Conservation (phyloP, 2,888 invertebrate species). For the Sthenelais limicola region DNA sequence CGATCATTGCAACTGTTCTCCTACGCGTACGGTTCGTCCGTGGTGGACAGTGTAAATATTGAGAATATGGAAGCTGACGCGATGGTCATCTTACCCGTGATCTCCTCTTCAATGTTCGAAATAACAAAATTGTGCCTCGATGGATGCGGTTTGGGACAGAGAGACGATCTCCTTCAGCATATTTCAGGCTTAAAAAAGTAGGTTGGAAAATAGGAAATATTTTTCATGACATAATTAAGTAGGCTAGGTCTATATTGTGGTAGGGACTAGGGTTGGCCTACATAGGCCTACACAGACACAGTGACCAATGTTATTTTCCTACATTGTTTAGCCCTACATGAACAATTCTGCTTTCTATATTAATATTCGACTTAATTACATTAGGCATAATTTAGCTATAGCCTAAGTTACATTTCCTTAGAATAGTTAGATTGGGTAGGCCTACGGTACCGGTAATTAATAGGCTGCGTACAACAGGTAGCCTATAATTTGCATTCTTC, state of each 20-base stretch:
- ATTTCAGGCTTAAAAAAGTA: constrained; percentile 45
- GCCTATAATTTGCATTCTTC: too few species aligned
- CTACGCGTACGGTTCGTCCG: constrained; percentile 44
- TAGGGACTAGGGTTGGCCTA: too few species aligned
- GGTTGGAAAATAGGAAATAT: not conserved
- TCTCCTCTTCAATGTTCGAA: constrained; percentile 41
- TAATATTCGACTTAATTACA: not conserved
- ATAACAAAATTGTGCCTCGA: constrained; percentile 46
- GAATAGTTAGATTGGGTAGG: too few species aligned
- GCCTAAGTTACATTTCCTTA: too few species aligned
- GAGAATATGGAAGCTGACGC: constrained; percentile 29
- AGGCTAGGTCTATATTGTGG: too few species aligned
- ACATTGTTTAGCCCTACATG: too few species aligned
- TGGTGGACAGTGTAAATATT: constrained; percentile 44
- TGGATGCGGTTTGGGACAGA: constrained; percentile 50
- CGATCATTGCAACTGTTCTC: constrained; percentile 41
- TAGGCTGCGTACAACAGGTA: too few species aligned
- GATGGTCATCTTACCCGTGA: constrained; percentile 14
- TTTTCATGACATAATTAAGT: not conserved
- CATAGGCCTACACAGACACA: too few species aligned
- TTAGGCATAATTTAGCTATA: too few species aligned
- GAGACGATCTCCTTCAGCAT: constrained; percentile 50
- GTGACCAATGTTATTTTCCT: too few species aligned
- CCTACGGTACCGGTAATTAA: too few species aligned
- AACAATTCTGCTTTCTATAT: not conserved